A percentile compares a stretch with the other conserved stretches of the same genome.
phyloP scores from a whole-genome alignment of 2,113 vertebrate genomes.

The Shinisaurus crocodilurus region DNA sequence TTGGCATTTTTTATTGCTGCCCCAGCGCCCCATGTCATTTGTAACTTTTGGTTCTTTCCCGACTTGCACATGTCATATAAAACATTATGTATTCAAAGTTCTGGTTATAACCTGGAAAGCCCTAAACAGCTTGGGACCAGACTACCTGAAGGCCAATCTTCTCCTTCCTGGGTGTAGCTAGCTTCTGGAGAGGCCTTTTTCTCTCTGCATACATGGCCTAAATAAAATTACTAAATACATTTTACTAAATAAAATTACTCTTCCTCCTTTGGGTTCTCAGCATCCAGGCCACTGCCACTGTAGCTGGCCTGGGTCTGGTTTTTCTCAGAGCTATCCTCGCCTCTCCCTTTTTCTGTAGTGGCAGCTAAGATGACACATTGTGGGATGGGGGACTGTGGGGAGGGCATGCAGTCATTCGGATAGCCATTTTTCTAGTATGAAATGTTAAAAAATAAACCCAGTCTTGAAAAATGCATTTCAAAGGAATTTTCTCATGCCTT shows the following conservation, averaged over 20 bases:
- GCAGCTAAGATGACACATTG: not conserved
- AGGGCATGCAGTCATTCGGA: not conserved
- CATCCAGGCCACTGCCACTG: not conserved
- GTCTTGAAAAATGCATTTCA: not conserved
- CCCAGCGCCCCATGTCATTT: not conserved
- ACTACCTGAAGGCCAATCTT: not conserved
- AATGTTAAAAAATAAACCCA: not conserved
- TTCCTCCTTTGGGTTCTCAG: not conserved
- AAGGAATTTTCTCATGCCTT: slow-evolving; percentile 23
- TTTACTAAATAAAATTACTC: not conserved
- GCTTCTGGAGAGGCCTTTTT: not conserved
- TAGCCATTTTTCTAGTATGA: not conserved
- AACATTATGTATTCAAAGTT: not conserved
- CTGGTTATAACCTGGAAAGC: not conserved
- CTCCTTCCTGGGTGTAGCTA: not conserved
- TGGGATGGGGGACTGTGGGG: not conserved
- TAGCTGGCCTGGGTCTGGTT: not conserved
- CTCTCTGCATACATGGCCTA: not conserved
- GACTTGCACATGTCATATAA: not conserved
- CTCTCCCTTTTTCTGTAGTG: not conserved
- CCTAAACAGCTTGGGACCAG: not conserved
- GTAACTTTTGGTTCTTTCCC: not conserved
- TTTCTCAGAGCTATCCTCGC: not conserved
- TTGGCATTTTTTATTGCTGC: not conserved
- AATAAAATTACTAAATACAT: too few species aligned